Evolutionary conservation across 2,888 invertebrate species (phyloP), one percentile per base, ranked within the genome.

Genomic region (Sesia apiformis): DNA sequence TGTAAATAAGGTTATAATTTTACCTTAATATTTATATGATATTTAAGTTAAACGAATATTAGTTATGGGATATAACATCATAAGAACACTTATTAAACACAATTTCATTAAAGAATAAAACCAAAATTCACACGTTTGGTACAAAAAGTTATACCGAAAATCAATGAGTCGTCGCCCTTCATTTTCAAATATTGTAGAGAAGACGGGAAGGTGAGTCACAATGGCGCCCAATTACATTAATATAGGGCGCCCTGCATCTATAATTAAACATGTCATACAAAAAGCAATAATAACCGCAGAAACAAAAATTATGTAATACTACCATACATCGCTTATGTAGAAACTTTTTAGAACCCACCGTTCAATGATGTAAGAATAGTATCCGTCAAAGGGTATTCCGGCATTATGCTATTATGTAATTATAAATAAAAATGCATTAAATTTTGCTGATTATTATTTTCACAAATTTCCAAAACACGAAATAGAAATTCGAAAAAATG

Each of bases 231-330:
- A 63, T 74, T 63, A 66, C 58, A 63, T 67, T 64, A 69, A 79
- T 70, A 72, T 74, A 76, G 80, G 73, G 64, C 74, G 75, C 63
- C 65, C 71, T 58, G 70, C 60, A 72, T 78, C 88, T 89, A 88
- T 83, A 89, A 89, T 84, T 86, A 83, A 80, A 82, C 72, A 76
- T 79, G 80, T 84, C 82, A 86, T 69, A 72, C 65, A 70, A 70
- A 67, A 69, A 68, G 5, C 39, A 68, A 72, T 71, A 73, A 75
- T 72, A 73, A 70, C 70, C 60, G 56, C 63, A 62, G 70, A 79
- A 79, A 81, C 68, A 72, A 66, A 70, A 82, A 84, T 89, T 87
- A 89, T 87, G 77, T 89, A 89, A 89, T 39, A 42, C 23, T 38
- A 23, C 23, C 40, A 54, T 56, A 57, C 58, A 57, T 55, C 8